A percentile compares a stretch with the other conserved stretches of the same genome.
These are phyloP conservation scores for Neoscelio sp. DNA, from an alignment of 2,888 invertebrate species.

Conservation along the genomic window DNA sequence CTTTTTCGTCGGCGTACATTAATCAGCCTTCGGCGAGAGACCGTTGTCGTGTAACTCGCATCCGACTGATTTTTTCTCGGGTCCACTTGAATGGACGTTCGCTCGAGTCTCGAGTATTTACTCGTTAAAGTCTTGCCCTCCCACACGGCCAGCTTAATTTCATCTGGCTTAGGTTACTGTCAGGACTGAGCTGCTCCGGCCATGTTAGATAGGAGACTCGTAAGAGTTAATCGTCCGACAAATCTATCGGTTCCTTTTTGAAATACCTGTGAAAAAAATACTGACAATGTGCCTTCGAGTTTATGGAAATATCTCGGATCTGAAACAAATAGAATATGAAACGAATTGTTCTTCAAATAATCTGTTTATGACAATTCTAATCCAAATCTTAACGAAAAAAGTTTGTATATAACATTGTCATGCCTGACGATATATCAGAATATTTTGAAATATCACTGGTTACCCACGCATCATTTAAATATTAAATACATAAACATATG, in stretches of 20 bases:
- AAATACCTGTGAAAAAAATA: conserved; percentile 55
- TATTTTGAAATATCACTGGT: no score
- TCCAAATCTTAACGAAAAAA: no score
- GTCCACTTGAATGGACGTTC: conserved; percentile 47
- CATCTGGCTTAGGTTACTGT: conserved; percentile 74
- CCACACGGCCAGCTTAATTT: conserved; percentile 76
- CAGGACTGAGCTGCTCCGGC: conserved; percentile 51
- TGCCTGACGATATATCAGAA: no score
- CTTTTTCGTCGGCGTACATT: conserved; percentile 71
- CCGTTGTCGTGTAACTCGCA: conserved; percentile 75
- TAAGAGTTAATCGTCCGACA: conserved; percentile 60
- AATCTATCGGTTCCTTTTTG: conserved; percentile 53
- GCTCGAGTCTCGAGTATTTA: conserved; percentile 66
- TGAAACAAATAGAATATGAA: no score
- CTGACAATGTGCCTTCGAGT: no score
- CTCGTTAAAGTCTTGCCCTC: conserved; percentile 73
- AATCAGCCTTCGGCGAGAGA: conserved; percentile 78
- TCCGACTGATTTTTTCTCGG: conserved; percentile 76
- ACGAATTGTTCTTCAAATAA: no score
- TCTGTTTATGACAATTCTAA: no score
- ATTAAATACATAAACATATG: no score
- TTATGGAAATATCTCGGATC: no score
- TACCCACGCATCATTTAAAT: no score
- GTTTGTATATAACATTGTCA: no score
- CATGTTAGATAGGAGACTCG: conserved; percentile 58